Evolutionary conservation across 2,888 invertebrate species (phyloP), one percentile per base, ranked within the genome.

Genomic region (Dryocosmus kuriphilus): DNA sequence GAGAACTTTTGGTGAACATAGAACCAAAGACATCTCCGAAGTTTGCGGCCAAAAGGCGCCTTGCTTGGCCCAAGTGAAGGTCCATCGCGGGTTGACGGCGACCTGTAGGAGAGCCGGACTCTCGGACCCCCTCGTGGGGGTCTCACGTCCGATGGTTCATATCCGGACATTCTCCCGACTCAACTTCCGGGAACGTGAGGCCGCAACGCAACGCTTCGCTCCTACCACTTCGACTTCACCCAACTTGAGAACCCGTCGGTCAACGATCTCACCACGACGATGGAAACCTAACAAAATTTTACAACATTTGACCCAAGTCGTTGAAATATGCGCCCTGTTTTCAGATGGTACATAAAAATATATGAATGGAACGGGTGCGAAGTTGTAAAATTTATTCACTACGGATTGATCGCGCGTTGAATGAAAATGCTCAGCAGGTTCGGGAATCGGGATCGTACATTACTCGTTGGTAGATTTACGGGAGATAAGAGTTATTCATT

Each of bases 111-210:
- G 55, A 24, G 57, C 41, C 57, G 78, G 38, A 35, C 80, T 19
- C 73, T 71, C 65, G 73, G 35, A 61, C 51, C 19, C 38, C 27
- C 73, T 38, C 57, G 82, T 75, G 79, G 78, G 83, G 78, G 81
- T 77, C 67, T 86, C 89, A 88, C 89, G 90, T 90, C 84, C 88
- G 83, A 83, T 83, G 85, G 81, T 85, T 87, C 84, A 87, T 85
- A 88, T 90, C 90, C 90, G 90, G 90, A 88, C 87, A 86, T 88
- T 90, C 88, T 85, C 86, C 85, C 86, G 86, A 85, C 84, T 85
- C 85, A 84, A 90, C 90, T 90, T 90, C 90, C 90, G 90, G 89
- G 88, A 89, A 90, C 90, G 90, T 90, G 90, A 90, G 89, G 82
- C 82, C 83, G 85, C 85, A 86, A 86, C 83, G 85, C 85, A 86